Conservation (phyloP, 2,888 invertebrate species). For the Rhagonycha lutea region DNA sequence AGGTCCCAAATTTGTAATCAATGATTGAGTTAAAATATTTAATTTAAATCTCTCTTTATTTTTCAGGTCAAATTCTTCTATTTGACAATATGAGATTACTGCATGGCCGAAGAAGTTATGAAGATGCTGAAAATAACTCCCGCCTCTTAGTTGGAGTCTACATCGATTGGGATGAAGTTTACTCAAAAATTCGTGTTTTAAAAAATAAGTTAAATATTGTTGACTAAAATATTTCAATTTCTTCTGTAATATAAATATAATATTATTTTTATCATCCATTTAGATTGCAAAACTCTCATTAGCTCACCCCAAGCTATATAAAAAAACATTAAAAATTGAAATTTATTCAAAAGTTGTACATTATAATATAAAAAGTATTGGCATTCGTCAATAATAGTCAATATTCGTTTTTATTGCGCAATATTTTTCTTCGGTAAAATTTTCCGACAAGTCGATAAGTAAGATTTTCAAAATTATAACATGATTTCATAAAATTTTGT, state of each 20-base stretch:
- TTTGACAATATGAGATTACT: constrained; percentile 76
- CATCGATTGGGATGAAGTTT: constrained; percentile 79
- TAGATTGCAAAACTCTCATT: too few species aligned
- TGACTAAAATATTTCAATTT: too few species aligned
- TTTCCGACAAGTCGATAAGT: not conserved
- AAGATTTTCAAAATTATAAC: not conserved
- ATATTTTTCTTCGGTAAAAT: not conserved
- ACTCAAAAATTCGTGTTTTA: constrained; percentile 62
- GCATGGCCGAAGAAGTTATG: constrained; percentile 72
- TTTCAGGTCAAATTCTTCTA: constrained; percentile 46
- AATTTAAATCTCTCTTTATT: not conserved
- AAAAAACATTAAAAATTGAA: not conserved
- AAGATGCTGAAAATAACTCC: constrained; percentile 55
- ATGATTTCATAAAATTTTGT: not conserved
- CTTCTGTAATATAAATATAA: too few species aligned
- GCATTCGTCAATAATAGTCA: not conserved
- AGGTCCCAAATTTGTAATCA: too few species aligned
- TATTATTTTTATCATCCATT: too few species aligned
- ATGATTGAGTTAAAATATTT: not conserved
- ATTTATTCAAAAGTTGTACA: not conserved
- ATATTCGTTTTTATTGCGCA: not conserved
- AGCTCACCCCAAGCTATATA: too few species aligned
- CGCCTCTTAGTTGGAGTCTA: constrained; percentile 75
- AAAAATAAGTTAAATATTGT: not conserved
- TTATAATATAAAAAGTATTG: not conserved